Conservation (phyloP, 2,888 invertebrate genomes). For the Cryptophagus acutangulus region DNA sequence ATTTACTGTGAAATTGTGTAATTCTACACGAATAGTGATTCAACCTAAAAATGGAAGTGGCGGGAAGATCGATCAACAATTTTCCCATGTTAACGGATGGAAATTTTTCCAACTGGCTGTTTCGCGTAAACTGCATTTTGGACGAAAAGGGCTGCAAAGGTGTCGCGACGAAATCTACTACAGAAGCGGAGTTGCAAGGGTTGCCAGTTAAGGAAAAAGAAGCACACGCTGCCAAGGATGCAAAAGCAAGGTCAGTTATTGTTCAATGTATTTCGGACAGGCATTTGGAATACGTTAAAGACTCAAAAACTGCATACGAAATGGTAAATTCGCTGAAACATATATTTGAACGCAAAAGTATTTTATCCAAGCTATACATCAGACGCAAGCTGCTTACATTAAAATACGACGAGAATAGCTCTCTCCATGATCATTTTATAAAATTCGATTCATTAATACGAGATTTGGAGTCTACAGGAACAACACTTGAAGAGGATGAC, state of each 20-base stretch:
- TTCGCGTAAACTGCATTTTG: constrained; percentile 13
- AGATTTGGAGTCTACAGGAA: constrained; percentile 24
- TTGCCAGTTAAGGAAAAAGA: constrained; percentile 10
- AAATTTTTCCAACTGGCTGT: constrained; percentile 17
- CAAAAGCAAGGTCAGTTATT: constrained; percentile 23
- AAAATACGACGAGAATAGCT: constrained; percentile 20
- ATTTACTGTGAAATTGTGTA: not conserved
- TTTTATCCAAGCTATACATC: constrained; percentile 23
- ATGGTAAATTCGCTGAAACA: constrained; percentile 25
- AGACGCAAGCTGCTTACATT: constrained; percentile 24
- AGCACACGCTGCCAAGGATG: constrained; percentile 18
- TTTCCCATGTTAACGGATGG: constrained; percentile 2
- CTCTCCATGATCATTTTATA: constrained; percentile 27
- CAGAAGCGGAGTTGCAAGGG: not conserved
- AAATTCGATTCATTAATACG: constrained; percentile 27
- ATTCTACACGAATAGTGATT: not conserved
- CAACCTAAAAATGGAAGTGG: not conserved
- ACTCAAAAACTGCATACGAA: constrained; percentile 21
- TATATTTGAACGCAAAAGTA: constrained; percentile 27
- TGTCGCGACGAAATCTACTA: constrained; percentile 7
- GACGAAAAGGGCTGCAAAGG: constrained; percentile 14
- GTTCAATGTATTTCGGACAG: constrained; percentile 26
- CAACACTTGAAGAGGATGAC: constrained; percentile 28
- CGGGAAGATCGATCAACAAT: not conserved
- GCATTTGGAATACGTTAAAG: constrained; percentile 25